A percentile compares a stretch with the other conserved stretches of the same genome.
These are phyloP conservation scores for Antheraea mylitta DNA, from an alignment of 1,140 invertebrate genomes.

Conservation along the genomic window DNA sequence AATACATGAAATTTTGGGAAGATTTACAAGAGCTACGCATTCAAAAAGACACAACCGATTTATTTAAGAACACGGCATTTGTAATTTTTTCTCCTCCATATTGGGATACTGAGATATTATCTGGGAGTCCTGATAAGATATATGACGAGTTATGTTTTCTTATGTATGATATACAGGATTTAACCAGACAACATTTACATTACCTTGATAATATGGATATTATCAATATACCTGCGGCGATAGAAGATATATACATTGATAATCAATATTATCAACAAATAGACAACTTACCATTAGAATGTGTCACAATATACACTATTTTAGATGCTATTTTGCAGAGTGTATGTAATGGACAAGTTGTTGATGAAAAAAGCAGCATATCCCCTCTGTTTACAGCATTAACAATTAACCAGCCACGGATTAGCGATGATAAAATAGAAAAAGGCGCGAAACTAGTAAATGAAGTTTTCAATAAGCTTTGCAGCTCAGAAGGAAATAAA, in stretches of 20 bases:
- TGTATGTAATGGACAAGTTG: constrained; percentile 36
- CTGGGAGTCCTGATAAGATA: constrained; percentile 58
- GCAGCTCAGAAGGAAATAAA: constrained; percentile 42
- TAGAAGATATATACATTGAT: constrained; percentile 23
- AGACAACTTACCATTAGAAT: constrained; percentile 66
- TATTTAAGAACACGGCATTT: constrained; percentile 71
- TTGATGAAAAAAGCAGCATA: constrained; percentile 33
- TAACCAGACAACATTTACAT: constrained; percentile 66
- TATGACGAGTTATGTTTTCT: constrained; percentile 77
- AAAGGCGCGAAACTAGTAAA: constrained; percentile 51
- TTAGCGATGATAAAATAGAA: constrained; percentile 32
- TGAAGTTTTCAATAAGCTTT: constrained; percentile 50
- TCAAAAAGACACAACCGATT: constrained; percentile 36
- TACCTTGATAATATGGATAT: constrained; percentile 76
- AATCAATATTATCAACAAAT: constrained; percentile 55
- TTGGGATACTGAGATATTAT: constrained; percentile 40
- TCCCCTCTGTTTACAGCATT: constrained; percentile 38
- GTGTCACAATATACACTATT: constrained; percentile 60
- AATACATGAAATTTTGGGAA: constrained; percentile 62
- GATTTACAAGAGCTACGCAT: constrained; percentile 53
- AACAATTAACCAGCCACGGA: constrained; percentile 32
- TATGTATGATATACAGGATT: constrained; percentile 78
- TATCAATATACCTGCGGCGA: constrained; percentile 43
- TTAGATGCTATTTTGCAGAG: constrained; percentile 70
- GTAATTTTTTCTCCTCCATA: constrained; percentile 67